These are phyloP conservation scores for Kryptopterus vitreolus DNA, from an alignment of 2,797 vertebrate genomes.

Conservation along the genomic window DNA sequence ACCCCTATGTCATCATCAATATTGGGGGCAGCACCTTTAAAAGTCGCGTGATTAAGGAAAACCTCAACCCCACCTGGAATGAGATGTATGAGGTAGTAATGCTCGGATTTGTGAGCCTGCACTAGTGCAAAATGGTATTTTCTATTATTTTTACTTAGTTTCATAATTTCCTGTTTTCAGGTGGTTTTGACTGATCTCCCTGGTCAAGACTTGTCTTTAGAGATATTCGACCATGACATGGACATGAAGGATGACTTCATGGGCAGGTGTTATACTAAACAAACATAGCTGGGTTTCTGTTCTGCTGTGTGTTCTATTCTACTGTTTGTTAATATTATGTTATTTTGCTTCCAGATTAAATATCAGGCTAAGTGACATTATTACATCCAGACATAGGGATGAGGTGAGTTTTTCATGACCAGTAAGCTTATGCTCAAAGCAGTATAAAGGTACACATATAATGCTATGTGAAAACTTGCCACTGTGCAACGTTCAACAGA, in stretches of 20 bases:
- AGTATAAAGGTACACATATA: not conserved
- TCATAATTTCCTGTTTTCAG: slow-evolving; percentile 60
- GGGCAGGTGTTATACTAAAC: slow-evolving; percentile 75
- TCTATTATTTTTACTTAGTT: not conserved
- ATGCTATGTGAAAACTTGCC: too few relatives aligned
- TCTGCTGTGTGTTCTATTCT: slow-evolving; percentile 8
- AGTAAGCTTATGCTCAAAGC: not conserved
- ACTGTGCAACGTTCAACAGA: too few relatives aligned
- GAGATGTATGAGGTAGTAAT: slow-evolving; percentile 86
- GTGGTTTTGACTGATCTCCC: slow-evolving; percentile 82
- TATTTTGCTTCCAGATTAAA: slow-evolving; percentile 75
- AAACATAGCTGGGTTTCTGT: not conserved
- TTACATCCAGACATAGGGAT: slow-evolving; percentile 79
- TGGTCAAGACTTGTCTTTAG: slow-evolving; percentile 85
- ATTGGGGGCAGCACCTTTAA: slow-evolving; percentile 79
- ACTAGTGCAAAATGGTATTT: not conserved
- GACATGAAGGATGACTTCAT: slow-evolving; percentile 91
- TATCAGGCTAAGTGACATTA: slow-evolving; percentile 80
- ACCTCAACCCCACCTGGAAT: slow-evolving; percentile 88
- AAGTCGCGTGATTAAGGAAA: slow-evolving; percentile 78
- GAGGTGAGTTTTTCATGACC: slow-evolving; percentile 71
- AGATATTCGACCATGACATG: slow-evolving; percentile 89
- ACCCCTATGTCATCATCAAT: slow-evolving; percentile 84
- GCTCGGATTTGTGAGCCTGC: not conserved
- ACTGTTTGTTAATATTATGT: not conserved